phyloP scores from a whole-genome alignment of 2,888 invertebrate species.

The Timema cristinae region DNA sequence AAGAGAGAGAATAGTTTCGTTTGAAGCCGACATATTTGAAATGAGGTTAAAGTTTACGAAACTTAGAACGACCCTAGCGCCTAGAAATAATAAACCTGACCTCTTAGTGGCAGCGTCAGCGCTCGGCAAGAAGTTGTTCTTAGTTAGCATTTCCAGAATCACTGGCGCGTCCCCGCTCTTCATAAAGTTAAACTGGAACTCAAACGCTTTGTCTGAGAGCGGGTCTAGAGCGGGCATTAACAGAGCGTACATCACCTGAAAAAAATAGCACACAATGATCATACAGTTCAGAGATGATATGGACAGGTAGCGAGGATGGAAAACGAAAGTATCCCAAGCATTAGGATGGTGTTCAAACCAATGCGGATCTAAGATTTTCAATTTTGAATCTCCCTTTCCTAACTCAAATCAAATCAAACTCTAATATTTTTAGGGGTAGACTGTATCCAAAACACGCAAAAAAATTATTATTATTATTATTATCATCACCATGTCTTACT shows the following conservation, averaged over 20 bases:
- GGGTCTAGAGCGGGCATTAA: constrained; percentile 88
- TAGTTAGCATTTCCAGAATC: constrained; percentile 75
- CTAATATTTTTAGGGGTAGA: no score
- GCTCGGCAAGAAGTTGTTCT: constrained; percentile 75
- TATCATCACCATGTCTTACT: no score
- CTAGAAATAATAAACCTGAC: no score
- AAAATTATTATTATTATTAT: no score
- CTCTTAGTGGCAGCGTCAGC: constrained; percentile 72
- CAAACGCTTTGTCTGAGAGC: constrained; percentile 67
- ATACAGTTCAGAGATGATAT: neutral
- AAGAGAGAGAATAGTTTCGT: no score
- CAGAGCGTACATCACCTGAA: constrained; percentile 77
- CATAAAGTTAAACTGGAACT: constrained; percentile 66
- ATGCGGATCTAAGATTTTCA: neutral
- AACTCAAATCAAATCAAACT: neutral
- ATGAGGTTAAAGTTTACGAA: no score
- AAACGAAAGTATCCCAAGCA: neutral
- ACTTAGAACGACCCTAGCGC: no score
- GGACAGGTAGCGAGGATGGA: neutral
- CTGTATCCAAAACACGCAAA: no score
- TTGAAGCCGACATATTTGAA: no score
- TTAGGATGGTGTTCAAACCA: neutral
- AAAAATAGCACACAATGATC: constrained; percentile 29
- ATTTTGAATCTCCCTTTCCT: neutral
- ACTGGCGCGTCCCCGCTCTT: constrained; percentile 62